These are phyloP conservation scores for Lethenteron camtschaticum DNA, from an alignment of 2,113 vertebrate species.

Conservation along the genomic window DNA sequence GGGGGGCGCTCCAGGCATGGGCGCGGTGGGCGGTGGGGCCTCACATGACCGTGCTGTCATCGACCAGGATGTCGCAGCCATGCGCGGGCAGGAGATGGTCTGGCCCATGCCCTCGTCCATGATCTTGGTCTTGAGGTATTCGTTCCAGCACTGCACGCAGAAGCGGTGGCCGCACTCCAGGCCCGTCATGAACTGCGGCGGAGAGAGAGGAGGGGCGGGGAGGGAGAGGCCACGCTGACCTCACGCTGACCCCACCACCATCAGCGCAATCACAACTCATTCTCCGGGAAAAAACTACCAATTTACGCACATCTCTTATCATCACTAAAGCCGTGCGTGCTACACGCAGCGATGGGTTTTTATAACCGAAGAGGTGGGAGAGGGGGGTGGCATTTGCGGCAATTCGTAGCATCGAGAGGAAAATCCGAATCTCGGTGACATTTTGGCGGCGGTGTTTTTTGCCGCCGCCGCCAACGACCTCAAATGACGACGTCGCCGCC, in stretches of 20 bases:
- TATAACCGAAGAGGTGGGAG: no score
- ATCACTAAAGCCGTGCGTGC: no score
- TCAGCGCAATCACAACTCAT: background rate
- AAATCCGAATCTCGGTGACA: no score
- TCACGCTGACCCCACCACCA: no score
- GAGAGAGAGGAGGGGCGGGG: conserved; percentile 12
- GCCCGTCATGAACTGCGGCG: conserved; percentile 78
- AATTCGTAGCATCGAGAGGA: no score
- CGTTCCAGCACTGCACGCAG: conserved; percentile 99
- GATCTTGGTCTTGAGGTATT: conserved; percentile 99
- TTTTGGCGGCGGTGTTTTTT: no score
- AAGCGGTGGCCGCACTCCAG: conserved; percentile 99
- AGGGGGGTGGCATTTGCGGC: no score
- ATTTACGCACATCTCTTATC: background rate
- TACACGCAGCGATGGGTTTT: no score
- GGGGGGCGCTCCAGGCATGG: no score
- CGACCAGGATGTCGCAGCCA: conserved; percentile 98
- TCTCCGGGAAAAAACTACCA: background rate
- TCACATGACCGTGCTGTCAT: conserved; percentile 99
- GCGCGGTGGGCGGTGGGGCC: conserved; percentile 13
- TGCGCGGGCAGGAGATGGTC: conserved; percentile 98
- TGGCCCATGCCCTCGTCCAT: conserved; percentile 99
- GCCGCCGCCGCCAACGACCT: no score
- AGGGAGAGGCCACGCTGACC: background rate
- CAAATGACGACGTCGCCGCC: no score